These are phyloP conservation scores for Manduca sexta DNA, from an alignment of 1,140 invertebrate species.

Conservation along the genomic window DNA sequence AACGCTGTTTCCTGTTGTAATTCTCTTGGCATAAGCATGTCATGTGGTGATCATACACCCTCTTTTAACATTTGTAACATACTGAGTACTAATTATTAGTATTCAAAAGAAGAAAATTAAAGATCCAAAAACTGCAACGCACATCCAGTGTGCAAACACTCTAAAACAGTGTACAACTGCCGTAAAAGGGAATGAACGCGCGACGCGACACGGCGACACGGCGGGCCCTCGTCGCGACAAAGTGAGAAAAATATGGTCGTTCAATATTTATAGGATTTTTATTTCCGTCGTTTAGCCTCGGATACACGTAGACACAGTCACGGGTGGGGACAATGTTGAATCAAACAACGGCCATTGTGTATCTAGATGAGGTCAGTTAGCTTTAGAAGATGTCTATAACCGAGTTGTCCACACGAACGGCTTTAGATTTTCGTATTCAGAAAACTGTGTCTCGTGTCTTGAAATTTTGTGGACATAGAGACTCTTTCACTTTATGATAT, in stretches of 20 bases:
- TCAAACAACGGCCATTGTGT: not conserved
- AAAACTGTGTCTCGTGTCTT: no score
- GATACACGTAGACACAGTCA: slow-evolving; percentile 37
- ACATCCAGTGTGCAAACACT: slow-evolving; percentile 12
- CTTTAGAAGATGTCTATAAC: slow-evolving; percentile 19
- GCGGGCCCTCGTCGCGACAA: slow-evolving; percentile 46
- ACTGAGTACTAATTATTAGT: no score
- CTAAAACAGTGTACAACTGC: slow-evolving; percentile 17
- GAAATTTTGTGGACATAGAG: no score
- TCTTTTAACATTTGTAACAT: no score
- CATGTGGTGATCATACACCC: no score
- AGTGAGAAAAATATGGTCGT: slow-evolving; percentile 70
- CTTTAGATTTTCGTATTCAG: no score
- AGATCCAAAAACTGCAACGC: no score
- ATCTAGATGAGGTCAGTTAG: slow-evolving; percentile 11
- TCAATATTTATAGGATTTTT: slow-evolving; percentile 72
- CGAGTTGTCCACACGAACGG: not conserved
- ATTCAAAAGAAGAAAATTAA: no score
- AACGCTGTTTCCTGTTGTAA: no score
- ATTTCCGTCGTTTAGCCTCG: slow-evolving; percentile 66
- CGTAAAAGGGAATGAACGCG: slow-evolving; percentile 26
- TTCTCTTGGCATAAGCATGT: no score
- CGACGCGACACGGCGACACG: slow-evolving; percentile 21
- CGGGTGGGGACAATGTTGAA: slow-evolving; percentile 20
- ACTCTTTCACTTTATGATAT: no score